These are phyloP conservation scores for Acanthornis magna DNA, from an alignment of 2,797 vertebrate genomes.

Conservation along the genomic window DNA sequence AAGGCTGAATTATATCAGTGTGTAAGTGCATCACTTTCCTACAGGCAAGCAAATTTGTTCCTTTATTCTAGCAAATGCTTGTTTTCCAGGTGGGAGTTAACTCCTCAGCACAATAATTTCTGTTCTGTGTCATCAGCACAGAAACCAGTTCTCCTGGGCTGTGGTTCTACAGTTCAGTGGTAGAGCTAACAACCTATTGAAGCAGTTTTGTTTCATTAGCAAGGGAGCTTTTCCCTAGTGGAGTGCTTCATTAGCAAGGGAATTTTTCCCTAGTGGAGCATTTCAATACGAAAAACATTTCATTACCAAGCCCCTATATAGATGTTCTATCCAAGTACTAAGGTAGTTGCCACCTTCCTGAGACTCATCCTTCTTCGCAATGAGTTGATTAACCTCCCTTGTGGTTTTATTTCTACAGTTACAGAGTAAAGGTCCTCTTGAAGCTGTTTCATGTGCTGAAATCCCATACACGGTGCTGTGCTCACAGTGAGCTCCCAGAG, in stretches of 20 bases:
- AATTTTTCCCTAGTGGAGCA: slow-evolving; percentile 38
- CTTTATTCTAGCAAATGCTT: neutral
- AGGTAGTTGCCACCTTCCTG: slow-evolving; percentile 9
- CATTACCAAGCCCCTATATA: neutral
- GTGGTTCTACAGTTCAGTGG: neutral
- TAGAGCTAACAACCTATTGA: slow-evolving; percentile 19
- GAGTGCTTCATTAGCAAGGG: slow-evolving; percentile 44
- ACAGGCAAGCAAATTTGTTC: neutral
- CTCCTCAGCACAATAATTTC: neutral
- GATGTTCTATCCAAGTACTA: neutral
- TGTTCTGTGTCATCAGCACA: neutral
- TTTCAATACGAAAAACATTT: slow-evolving; percentile 25
- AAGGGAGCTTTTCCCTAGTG: slow-evolving; percentile 38
- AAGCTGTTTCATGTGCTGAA: neutral
- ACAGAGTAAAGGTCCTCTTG: neutral
- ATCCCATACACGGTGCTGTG: neutral
- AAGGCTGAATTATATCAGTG: neutral
- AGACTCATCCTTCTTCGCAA: slow-evolving; percentile 14
- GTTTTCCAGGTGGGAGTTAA: slow-evolving; percentile 21
- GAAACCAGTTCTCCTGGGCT: neutral
- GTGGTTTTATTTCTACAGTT: neutral
- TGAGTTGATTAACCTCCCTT: neutral
- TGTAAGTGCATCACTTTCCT: neutral
- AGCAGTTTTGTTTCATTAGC: slow-evolving; percentile 48
- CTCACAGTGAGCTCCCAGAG: neutral